Conservation (phyloP, 2,797 vertebrate genomes). For the Chloroceryle amazona region DNA sequence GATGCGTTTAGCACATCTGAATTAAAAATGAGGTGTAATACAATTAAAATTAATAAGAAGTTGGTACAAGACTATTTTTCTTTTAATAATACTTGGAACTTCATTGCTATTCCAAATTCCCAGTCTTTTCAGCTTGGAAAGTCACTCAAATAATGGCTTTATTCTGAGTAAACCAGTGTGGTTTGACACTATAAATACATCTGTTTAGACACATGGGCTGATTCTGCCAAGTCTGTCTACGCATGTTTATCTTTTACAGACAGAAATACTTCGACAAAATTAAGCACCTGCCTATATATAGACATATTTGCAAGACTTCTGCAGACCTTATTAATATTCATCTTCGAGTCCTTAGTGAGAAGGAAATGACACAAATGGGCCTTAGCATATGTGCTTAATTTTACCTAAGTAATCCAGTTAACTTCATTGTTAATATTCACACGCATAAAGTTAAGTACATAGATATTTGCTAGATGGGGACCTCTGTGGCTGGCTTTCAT, state of each 20-base stretch:
- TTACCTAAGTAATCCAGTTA: slow-evolving; percentile 30
- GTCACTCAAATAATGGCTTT: slow-evolving; percentile 32
- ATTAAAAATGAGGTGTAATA: slow-evolving; percentile 11
- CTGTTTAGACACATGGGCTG: slow-evolving; percentile 11
- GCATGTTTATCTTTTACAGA: background rate
- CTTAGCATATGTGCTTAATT: slow-evolving; percentile 21
- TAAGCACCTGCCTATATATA: slow-evolving; percentile 9
- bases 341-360: background rate
- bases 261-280: slow-evolving; percentile 40
- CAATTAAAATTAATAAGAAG: slow-evolving; percentile 56
- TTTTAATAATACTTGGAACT: slow-evolving; percentile 6
- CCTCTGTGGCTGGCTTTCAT: background rate
- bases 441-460: background rate
- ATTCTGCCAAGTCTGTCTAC: slow-evolving; percentile 15
- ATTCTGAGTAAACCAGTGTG: slow-evolving; percentile 13
- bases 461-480: slow-evolving; percentile 1
- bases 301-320: background rate
- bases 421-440: background rate
- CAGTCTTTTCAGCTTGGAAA: slow-evolving; percentile 32
- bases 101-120: background rate
- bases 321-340: slow-evolving; percentile 10
- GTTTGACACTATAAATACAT: slow-evolving; percentile 32
- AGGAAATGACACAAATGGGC: slow-evolving; percentile 19
- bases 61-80: slow-evolving; percentile 6
- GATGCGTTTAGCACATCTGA: slow-evolving; percentile 40